phyloP scores from a whole-genome alignment of 92 coral and sea anemone genomes.

The Umimayanthus chanpuru region DNA sequence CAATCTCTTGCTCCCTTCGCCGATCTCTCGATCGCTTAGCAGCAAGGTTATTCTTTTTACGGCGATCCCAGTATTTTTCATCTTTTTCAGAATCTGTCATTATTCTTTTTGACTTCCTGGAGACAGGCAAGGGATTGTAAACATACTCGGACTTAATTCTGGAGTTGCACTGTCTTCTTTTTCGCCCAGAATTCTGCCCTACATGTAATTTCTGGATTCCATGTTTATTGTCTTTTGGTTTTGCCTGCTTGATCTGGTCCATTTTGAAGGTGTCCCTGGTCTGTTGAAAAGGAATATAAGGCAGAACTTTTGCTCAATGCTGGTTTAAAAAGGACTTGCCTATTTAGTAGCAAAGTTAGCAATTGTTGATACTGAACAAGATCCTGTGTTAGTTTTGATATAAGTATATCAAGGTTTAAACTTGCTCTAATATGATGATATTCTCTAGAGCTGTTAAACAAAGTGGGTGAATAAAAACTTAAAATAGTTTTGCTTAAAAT shows the following conservation, averaged over 20 bases:
- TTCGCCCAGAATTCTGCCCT: not conserved
- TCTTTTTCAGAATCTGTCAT: conserved; percentile 50
- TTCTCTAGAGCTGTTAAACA: too few species aligned
- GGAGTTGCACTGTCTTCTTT: not conserved
- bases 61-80: conserved; percentile 55
- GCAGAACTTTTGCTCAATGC: too few species aligned
- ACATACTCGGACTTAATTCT: not conserved
- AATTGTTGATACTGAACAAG: too few species aligned
- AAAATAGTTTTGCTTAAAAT: too few species aligned
- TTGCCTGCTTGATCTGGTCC: not conserved
- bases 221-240: not conserved
- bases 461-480: too few species aligned
- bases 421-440: too few species aligned
- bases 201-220: not conserved
- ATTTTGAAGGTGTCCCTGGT: not conserved
- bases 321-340: too few species aligned
- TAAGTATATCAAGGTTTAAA: too few species aligned
- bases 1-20: conserved; percentile 54
- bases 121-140: conserved; percentile 44
- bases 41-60: conserved; percentile 51
- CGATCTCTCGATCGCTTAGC: conserved; percentile 59
- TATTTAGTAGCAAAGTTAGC: too few species aligned
- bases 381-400: too few species aligned
- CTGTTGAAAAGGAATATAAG: not conserved
- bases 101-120: conserved; percentile 40